Evolutionary conservation across 2,888 invertebrate species (phyloP), one percentile per base, ranked within the genome.

Genomic region (Mythimna lalbum): DNA sequence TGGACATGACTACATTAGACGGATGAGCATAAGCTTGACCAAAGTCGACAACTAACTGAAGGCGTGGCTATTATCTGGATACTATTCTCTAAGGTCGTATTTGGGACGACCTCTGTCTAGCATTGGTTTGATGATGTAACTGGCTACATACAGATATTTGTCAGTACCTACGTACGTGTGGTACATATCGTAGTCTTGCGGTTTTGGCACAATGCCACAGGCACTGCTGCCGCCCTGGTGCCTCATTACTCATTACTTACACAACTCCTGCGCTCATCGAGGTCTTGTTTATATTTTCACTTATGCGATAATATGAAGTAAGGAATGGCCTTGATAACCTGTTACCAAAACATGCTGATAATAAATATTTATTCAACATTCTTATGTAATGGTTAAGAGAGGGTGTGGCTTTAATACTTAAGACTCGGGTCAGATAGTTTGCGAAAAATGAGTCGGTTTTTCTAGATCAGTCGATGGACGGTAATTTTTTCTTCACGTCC

Each of bases 211-310:
- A 50, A 7, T 53, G 76, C 78, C 76, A 75, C n/a, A 39, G 78
- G 52, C 21, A 33, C 10, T 31, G 17, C 72, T 33, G 36, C 63
- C 75, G 49, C 47, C 56, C 56, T 47, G 33, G 47, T 49, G 39
- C 64, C 61, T 77, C 63, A 62, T 64, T 77, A 76, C 50, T 76
- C 69, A 75, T 63, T 64, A 62, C 33, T 78, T 78, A 19, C 75
- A 78, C 73, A 76, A 76, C 61, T 21, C 4, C 56, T 50, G 49
- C 62, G 61, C 52, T 33, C 39, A 17, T 23, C 12, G 79, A 73
- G 74, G 79, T 73, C 63, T 75, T 76, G 66, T 76, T 76, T 78
- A 78, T 49, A 66, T 73, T 76, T 73, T 78, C 59, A 63, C 65
- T 73, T 63, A 36, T 78, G 52, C 57, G 65, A 64, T 76, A 78